A percentile compares a stretch with the other conserved stretches of the same genome.
Evolutionary conservation across 2,888 invertebrate genomes (phyloP).

Genomic region (Pseudococcus longispinus): DNA sequence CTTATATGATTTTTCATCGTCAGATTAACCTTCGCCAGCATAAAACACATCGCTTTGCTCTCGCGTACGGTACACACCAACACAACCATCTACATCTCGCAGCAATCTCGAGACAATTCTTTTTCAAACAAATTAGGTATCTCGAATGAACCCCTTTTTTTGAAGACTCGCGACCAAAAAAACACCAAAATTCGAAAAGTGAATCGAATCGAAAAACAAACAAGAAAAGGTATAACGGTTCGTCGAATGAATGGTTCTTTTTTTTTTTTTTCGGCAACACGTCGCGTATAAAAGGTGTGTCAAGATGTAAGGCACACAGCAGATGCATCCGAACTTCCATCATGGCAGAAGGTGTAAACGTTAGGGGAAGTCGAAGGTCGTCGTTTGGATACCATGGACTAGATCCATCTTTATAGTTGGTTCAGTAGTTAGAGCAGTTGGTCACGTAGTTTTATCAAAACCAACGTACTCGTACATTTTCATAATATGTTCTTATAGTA

Average conservation of each 20-base stretch:
- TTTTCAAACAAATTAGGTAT: neutral
- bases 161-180: too few relatives aligned
- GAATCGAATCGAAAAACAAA: slow-evolving; percentile 2
- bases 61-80: neutral
- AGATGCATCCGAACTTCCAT: slow-evolving; percentile 28
- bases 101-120: neutral
- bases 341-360: slow-evolving; percentile 42
- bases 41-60: neutral
- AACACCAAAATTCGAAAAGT: neutral
- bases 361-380: slow-evolving; percentile 44
- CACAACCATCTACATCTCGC: neutral
- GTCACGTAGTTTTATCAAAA: slow-evolving; percentile 29
- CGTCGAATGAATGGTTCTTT: neutral
- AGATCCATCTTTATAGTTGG: slow-evolving; percentile 44
- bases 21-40: slow-evolving; percentile 2
- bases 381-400: slow-evolving; percentile 24
- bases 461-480: neutral
- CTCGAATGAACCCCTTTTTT: too few relatives aligned
- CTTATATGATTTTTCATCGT: slow-evolving; percentile 27
- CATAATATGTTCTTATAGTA: neutral
- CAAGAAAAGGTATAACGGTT: slow-evolving; percentile 26
- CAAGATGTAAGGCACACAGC: slow-evolving; percentile 17
- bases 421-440: slow-evolving; percentile 35
- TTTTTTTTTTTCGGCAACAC: neutral
- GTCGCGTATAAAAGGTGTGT: slow-evolving; percentile 26